Evolutionary conservation across 2,113 vertebrate genomes (phyloP), one percentile per base, ranked within the genome.

Genomic region (Isurus oxyrinchus): DNA sequence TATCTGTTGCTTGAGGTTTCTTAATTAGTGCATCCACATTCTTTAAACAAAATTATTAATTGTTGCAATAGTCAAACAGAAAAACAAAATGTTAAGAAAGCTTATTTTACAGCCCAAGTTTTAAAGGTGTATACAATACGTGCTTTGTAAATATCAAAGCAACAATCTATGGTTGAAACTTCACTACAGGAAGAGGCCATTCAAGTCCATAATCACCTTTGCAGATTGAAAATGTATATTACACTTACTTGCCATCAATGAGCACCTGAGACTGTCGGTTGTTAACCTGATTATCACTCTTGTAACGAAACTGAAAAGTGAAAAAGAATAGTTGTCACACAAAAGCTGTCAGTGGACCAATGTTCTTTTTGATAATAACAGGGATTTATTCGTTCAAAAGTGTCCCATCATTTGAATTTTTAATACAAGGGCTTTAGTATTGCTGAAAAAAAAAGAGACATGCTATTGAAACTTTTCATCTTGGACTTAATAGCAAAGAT

Each of bases 191-290:
- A 40, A 63, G 44, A 55, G 25, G 0, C 61, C 31, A 49, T 40
- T 57, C 49, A 59, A 3, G n/a, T 40, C 55, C 31, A 63, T 61
- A 55, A 10, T 23, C 19, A 81, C 5, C 57, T n/a, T 57, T 35
- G 69, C 53, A 59, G 5, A 19, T 63, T 94, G 90, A 63, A 61
- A n/a, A 88, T 61, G 81, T 66, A 69, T 88, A 25, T 53, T 16
- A 87, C 25, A 97, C 98, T 98, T 97, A 98, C 98, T 97, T 98
- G 97, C 97, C 96, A 96, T 97, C 96, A 59, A 96, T 96, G 96
- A 98, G 97, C 63, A 98, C 97, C 97, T 98, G 96, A 96, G 97
- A 98, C 79, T 97, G 97, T n/a, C 97, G 98, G 31, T 97, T 98
- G 96, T 98, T 98, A 96, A 98, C 97, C 84, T 98, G 97, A 63